Evolutionary conservation across 37 sponge, comb jelly and placozoan genomes (phyloP), one percentile per base, ranked within the genome.

Genomic region (Sycon ciliatum): DNA sequence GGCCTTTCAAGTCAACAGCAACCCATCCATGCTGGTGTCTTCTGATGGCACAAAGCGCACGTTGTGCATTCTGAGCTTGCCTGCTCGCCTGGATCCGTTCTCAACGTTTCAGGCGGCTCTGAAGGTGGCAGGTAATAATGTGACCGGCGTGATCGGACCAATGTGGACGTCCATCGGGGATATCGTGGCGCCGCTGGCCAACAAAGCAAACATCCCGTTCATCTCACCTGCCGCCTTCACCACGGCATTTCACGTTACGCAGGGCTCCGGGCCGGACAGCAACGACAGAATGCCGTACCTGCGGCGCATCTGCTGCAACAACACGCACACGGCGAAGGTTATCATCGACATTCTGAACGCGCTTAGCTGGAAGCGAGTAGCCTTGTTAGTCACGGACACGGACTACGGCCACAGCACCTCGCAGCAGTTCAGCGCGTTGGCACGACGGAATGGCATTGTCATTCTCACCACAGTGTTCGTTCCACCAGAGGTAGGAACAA

Each of bases 381-480:
- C 24, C 63, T 11, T 60, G 9, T 11, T 60, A 11, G 22, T 11
- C 9, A 22, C 63, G 11, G 26, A 18, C 9, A 24, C 9, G 22
- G 11, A 60, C 9, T 60, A 60, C 63, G 63, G 63, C 32, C 63
- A 24, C 27, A 60, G 26, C 63, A 60, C 22, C 7, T 60, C 16
- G 11, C 9, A 9, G 24, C 7, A 60, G 24, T 23, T 60, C 32
- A 11, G 16, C 27, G 16, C 31, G 27, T 9, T 60, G 24, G 63
- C 63, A 9, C 16, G 9, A 22, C 22, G 9, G 26, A 60, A 60
- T 9, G 63, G 63, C 7, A 60, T 60, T 9, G 16, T 22, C 24
- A 28, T 60, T 24, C 9, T 60, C 24, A 7, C 7, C 32, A 18
- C 26, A 9, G 63, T 18, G 9, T 11, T 22, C 7, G 26, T 60